Evolutionary conservation across 2,113 vertebrate species (phyloP), one percentile per base, ranked within the genome.

Genomic region (Kryptolebias marmoratus): DNA sequence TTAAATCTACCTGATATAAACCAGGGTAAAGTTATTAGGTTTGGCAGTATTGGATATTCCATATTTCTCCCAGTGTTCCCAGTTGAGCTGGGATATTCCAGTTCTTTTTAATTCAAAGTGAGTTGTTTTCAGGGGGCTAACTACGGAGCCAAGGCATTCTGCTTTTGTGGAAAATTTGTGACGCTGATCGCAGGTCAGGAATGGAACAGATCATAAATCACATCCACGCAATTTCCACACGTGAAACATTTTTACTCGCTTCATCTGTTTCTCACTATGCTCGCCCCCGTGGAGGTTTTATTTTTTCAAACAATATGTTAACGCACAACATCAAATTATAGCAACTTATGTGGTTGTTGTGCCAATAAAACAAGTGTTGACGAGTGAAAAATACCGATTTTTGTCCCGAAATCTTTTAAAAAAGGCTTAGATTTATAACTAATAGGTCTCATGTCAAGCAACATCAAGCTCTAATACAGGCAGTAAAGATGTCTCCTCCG

Each of bases 401-500:
- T 62, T 60, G 56, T 11, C 0, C 31, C 1, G 10, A 59, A 69
- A 67, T 58, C 22, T 30, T 60, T 30, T 16, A 48, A 57, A 56
- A 82, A 28, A 8, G 57, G 9, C 5, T 31, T 22, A 59, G 22
- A 77, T 77, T 85, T 77, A 81, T 44, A 55, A 22, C 64, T 28
- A 22, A 27, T 48, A 12, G 50, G 61, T 82, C 74, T 83, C 79
- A 77, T 49, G 71, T 82, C 5, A 58, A 80, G 81, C 81, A 83
- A 87, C 44, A 32, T 63, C 59, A 82, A 82, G 81, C 65, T 50
- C 64, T 90, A 74, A 86, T 62, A 71, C 65, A 78, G 83, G 87
- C 86, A 85, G 83, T 93, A 93, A 94, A 94, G 88, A 90, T 79
- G 90, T 90, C 92, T 91, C 83, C 88, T 88, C 64, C 80, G 64